These are phyloP conservation scores for Mobula hypostoma DNA, from an alignment of 2,113 vertebrate species.

Conservation along the genomic window DNA sequence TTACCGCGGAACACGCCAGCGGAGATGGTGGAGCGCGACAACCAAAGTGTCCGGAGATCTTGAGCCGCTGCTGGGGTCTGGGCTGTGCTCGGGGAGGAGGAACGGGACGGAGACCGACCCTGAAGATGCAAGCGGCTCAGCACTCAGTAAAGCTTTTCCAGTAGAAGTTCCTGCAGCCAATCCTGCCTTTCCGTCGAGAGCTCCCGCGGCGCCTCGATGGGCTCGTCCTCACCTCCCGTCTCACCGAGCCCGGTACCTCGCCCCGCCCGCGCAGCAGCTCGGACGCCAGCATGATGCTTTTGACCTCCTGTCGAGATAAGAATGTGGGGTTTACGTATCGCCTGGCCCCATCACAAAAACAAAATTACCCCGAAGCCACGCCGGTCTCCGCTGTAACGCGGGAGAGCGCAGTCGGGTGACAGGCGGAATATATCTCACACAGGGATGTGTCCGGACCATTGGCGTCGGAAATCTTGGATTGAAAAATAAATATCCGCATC, in stretches of 20 bases:
- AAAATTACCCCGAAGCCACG: no score
- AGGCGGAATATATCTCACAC: no score
- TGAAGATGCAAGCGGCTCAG: not conserved
- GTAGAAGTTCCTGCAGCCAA: conserved; percentile 67
- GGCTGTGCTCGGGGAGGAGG: no score
- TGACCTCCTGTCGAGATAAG: conserved; percentile 44
- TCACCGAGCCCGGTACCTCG: not conserved
- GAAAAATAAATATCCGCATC: not conserved
- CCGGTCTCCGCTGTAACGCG: not conserved
- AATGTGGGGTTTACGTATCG: not conserved
- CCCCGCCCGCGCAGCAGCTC: conserved; percentile 46
- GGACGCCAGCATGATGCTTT: conserved; percentile 40
- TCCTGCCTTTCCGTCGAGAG: conserved; percentile 55
- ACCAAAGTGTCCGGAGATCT: no score
- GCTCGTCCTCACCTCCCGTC: conserved; percentile 32
- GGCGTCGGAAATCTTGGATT: not conserved
- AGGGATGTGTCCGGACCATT: not conserved
- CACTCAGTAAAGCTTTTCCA: conserved; percentile 74
- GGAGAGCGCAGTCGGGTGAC: no score
- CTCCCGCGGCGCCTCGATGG: conserved; percentile 54
- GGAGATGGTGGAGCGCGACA: no score
- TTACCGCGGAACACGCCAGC: no score
- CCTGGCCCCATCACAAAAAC: not conserved
- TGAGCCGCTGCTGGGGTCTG: no score
- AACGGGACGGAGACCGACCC: no score